Evolutionary conservation across 2,113 vertebrate species (phyloP).

Genomic region (Edolisoma coerulescens): DNA sequence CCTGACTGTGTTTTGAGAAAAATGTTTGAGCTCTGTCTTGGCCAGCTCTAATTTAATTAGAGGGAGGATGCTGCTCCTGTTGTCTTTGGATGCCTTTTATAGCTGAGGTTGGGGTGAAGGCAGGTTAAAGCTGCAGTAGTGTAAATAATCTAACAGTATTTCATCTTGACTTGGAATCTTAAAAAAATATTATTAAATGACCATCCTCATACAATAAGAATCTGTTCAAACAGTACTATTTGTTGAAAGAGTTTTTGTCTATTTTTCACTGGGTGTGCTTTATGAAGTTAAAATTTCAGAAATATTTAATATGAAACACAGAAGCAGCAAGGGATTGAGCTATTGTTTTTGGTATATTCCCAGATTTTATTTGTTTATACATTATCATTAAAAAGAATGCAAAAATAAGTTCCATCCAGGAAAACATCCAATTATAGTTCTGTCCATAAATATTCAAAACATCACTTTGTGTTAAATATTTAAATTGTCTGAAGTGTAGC

Average conservation of each 20-base stretch:
- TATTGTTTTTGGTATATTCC: neutral
- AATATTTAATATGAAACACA: neutral
- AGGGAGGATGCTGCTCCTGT: slow-evolving; percentile 11
- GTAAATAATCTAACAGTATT: slow-evolving; percentile 27
- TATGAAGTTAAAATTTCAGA: neutral
- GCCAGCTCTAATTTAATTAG: neutral
- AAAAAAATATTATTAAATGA: slow-evolving; percentile 22
- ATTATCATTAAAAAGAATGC: neutral
- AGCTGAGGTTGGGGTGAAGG: neutral
- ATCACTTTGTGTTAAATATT: neutral
- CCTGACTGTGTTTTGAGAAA: neutral
- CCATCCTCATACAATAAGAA: slow-evolving; percentile 11
- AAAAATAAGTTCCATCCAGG: neutral
- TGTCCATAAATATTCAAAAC: neutral
- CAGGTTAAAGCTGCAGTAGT: neutral
- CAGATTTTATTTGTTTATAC: neutral
- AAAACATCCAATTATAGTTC: neutral
- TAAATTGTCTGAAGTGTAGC: neutral
- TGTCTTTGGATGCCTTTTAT: slow-evolving; percentile 39
- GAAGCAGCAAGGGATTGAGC: neutral
- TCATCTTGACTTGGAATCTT: slow-evolving; percentile 3
- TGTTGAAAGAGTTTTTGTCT: slow-evolving; percentile 36
- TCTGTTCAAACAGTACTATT: slow-evolving; percentile 1
- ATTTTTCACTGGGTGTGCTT: slow-evolving; percentile 1
- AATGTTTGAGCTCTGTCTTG: neutral